These are phyloP conservation scores for Novumbra hubbsi DNA, from an alignment of 2,797 vertebrate genomes.

Conservation along the genomic window DNA sequence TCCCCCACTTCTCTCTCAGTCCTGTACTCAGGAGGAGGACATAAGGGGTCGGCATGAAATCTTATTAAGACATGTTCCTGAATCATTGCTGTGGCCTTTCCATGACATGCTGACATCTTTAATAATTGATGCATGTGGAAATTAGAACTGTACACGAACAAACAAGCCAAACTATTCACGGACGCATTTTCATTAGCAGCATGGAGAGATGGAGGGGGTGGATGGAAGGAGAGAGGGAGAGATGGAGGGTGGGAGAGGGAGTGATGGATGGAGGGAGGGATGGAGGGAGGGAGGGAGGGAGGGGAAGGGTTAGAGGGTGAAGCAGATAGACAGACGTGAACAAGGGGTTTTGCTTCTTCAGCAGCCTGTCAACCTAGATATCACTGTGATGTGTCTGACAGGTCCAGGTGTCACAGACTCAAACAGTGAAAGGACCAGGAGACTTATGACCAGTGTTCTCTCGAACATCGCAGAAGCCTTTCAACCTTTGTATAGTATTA, in stretches of 20 bases:
- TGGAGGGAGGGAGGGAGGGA: not conserved
- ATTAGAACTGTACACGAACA: slow-evolving; percentile 24
- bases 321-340: slow-evolving; percentile 23
- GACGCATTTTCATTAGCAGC: not conserved
- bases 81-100: not conserved
- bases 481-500: no score
- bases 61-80: not conserved
- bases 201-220: slow-evolving; percentile 14
- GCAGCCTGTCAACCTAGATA: slow-evolving; percentile 23
- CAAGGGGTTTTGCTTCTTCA: slow-evolving; percentile 15
- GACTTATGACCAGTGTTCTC: not conserved
- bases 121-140: not conserved
- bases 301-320: not conserved
- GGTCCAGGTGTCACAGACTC: not conserved
- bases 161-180: slow-evolving; percentile 16
- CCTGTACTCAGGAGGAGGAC: slow-evolving; percentile 24
- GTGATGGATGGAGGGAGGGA: not conserved
- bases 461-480: no score
- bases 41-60: not conserved
- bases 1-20: slow-evolving; percentile 20
- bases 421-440: not conserved
- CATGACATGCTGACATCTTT: not conserved
- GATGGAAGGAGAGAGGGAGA: slow-evolving; percentile 18
- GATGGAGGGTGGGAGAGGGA: not conserved
- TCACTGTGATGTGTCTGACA: slow-evolving; percentile 14